phyloP scores from a whole-genome alignment of 2,113 vertebrate species.

The Psittacula cyanocephala region DNA sequence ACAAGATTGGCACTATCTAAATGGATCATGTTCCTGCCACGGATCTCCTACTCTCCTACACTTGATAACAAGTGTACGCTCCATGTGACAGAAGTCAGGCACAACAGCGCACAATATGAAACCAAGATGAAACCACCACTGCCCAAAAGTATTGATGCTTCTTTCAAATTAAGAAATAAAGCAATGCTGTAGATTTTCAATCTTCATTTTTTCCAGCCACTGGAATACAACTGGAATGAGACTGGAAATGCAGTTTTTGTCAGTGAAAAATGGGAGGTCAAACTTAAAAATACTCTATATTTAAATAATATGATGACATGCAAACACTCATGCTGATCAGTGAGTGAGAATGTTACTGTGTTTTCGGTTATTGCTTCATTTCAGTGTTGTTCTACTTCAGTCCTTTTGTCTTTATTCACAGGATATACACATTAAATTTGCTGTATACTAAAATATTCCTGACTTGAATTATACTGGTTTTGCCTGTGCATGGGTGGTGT shows the following conservation, averaged over 20 bases:
- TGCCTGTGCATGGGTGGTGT: conserved; percentile 21
- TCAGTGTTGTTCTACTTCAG: background rate
- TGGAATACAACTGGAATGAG: background rate
- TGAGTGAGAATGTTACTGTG: background rate
- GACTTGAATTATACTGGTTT: conserved; percentile 27
- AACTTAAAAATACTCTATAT: background rate
- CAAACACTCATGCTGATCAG: background rate
- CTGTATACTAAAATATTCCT: background rate
- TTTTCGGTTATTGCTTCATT: background rate
- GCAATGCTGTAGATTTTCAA: background rate
- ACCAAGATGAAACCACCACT: background rate
- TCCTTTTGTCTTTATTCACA: conserved; percentile 14
- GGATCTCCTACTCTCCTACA: background rate
- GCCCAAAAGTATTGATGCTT: background rate
- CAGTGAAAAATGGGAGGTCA: background rate
- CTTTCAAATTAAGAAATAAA: background rate
- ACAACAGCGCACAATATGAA: background rate
- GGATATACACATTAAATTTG: background rate
- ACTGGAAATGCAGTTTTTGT: background rate
- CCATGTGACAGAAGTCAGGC: background rate
- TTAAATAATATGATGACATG: background rate
- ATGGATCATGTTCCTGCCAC: background rate
- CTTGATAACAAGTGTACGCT: background rate
- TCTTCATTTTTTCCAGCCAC: background rate
- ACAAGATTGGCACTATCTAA: background rate